phyloP scores from a whole-genome alignment of 2,113 vertebrate species.

The Zosterops pallidus region DNA sequence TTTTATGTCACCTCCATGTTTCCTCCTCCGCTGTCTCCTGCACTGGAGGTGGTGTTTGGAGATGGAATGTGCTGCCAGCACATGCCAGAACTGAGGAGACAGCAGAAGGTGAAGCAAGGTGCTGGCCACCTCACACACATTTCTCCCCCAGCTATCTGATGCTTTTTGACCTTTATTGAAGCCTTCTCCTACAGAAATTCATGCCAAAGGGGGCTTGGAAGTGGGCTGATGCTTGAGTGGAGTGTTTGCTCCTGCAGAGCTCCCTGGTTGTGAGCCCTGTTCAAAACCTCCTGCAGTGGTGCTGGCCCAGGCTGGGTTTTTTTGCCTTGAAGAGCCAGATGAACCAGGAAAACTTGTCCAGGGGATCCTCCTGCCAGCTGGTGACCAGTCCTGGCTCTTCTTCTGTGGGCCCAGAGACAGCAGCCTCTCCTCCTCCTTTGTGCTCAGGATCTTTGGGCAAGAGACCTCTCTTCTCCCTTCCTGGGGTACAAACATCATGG shows the following conservation, averaged over 20 bases:
- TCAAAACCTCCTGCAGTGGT: not conserved
- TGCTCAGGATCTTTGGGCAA: not conserved
- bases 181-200: not conserved
- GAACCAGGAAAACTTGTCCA: not conserved
- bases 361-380: not conserved
- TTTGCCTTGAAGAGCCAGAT: not conserved
- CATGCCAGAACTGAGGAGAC: not conserved
- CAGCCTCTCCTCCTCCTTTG: not conserved
- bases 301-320: fast-evolving
- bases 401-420: not conserved
- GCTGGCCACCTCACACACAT: not conserved
- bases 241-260: not conserved
- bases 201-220: not conserved
- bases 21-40: slow-evolving; percentile 49
- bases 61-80: not conserved
- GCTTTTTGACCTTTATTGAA: not conserved
- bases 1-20: slow-evolving; percentile 39
- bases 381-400: not conserved
- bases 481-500: not conserved
- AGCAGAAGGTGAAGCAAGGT: not conserved
- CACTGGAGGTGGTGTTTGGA: not conserved
- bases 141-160: not conserved
- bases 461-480: not conserved
- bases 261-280: not conserved
- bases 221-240: not conserved